These are phyloP conservation scores for Acanthis flammea DNA, from an alignment of 2,797 vertebrate species.

Conservation along the genomic window DNA sequence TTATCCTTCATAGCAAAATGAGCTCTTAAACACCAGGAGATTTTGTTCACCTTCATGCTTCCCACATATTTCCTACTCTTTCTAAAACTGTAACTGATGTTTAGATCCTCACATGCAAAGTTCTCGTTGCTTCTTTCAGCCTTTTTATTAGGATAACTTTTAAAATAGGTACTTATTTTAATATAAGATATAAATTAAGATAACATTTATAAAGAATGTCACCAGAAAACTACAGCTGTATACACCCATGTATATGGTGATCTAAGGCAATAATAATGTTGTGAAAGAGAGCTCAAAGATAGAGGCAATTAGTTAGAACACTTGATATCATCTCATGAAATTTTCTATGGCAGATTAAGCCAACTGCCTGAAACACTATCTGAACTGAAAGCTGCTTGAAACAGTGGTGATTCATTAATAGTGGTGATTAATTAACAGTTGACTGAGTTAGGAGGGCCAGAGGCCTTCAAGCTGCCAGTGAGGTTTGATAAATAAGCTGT, in stretches of 20 bases:
- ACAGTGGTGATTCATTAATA: neutral
- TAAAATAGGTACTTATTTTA: neutral
- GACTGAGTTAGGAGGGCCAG: neutral
- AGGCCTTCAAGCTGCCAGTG: neutral
- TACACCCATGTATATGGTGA: fast-evolving
- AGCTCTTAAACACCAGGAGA: neutral
- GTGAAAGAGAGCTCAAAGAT: neutral
- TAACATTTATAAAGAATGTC: neutral
- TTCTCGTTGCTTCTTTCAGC: neutral
- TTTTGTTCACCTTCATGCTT: neutral
- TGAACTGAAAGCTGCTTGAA: neutral
- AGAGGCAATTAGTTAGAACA: neutral
- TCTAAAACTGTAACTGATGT: neutral
- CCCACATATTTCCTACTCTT: neutral
- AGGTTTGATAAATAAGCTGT: neutral
- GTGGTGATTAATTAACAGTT: neutral
- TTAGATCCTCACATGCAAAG: neutral
- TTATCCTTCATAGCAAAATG: neutral
- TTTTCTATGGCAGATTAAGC: neutral
- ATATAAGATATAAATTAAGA: neutral
- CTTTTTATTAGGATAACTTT: neutral
- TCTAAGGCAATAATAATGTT: neutral
- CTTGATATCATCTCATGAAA: neutral
- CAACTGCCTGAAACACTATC: neutral
- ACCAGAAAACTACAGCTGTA: neutral